Evolutionary conservation across 2,113 vertebrate species (phyloP), one percentile per base, ranked within the genome.

Genomic region (Spea bombifrons): DNA sequence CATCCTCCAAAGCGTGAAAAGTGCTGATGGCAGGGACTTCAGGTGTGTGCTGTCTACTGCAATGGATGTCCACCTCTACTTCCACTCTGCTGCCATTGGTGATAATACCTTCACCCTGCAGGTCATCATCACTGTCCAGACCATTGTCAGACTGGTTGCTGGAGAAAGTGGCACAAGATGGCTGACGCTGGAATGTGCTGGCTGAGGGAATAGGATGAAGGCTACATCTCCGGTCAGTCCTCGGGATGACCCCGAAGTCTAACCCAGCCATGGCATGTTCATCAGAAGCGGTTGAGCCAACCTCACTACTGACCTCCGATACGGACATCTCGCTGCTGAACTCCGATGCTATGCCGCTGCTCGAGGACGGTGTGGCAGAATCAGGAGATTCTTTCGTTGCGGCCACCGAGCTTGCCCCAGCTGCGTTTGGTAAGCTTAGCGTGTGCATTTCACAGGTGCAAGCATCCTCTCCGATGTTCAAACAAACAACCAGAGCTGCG

Each of bases 71-170:
- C 13, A 97, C 97, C 83, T 97, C 96, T 3, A 99, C 97, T 84
- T 99, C 97, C n/a, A 98, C 88, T 86, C 91, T 96, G 81, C 97
- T 97, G 81, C 96, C 96, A 2, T 97, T 98, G 64, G 92, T 94
- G 76, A 97, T 96, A 64, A 98, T 96, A 0, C 96, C 96, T 77
- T 95, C 93, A 0, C 96, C 90, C 0, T 95, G 96, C 71, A 92
- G 93, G 75, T 99, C 97, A 4, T 99, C 97, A 3, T 98, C 96
- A 5, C 96, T 98, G 82, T 98, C 96, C 76, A 98, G 90, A 67
- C 96, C 96, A 0, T 98, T 98, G 89, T 98, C 96, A 8, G 97
- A 99, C 79, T 96, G 95, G 84, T 97, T 97, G 84, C 95, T 96
- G 0, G 96, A 97, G 83, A 99, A 99, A 0, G 94, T 94, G 0